Evolutionary conservation across 2,113 vertebrate genomes (phyloP).

Genomic region (Aythya baeri): DNA sequence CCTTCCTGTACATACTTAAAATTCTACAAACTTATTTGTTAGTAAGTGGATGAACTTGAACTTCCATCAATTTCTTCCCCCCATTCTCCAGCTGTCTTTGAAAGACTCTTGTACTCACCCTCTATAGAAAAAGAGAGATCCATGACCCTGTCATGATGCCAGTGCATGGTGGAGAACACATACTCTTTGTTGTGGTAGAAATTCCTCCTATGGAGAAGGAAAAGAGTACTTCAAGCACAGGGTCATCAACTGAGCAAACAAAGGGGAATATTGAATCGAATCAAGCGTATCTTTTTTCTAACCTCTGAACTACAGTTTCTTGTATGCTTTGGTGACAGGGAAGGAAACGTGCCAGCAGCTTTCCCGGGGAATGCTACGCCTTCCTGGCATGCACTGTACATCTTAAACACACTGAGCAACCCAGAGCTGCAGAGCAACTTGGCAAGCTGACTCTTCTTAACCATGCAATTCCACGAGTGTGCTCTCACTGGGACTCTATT

Average conservation of each 20-base stretch:
- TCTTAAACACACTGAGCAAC: background rate
- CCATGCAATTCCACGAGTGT: accelerated
- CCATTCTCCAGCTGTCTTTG: background rate
- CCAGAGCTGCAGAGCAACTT: background rate
- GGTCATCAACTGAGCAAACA: background rate
- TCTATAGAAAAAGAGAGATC: slow-evolving; percentile 88
- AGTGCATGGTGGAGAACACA: slow-evolving; percentile 88
- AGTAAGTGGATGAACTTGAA: background rate
- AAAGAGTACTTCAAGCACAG: background rate
- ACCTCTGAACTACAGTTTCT: background rate
- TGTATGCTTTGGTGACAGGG: background rate
- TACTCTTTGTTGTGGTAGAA: slow-evolving; percentile 88
- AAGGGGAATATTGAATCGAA: background rate
- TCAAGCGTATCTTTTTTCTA: background rate
- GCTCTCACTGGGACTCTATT: background rate
- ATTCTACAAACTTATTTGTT: background rate
- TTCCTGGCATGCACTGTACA: accelerated
- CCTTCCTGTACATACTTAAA: background rate
- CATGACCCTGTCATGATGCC: slow-evolving; percentile 89
- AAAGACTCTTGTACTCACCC: slow-evolving; percentile 74
- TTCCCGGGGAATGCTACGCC: background rate
- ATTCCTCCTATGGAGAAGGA: slow-evolving; percentile 85
- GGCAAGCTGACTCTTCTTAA: background rate
- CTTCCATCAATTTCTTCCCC: background rate
- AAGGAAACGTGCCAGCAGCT: background rate